phyloP scores from a whole-genome alignment of 2,888 invertebrate genomes.

The Scaptomyza polygonia region DNA sequence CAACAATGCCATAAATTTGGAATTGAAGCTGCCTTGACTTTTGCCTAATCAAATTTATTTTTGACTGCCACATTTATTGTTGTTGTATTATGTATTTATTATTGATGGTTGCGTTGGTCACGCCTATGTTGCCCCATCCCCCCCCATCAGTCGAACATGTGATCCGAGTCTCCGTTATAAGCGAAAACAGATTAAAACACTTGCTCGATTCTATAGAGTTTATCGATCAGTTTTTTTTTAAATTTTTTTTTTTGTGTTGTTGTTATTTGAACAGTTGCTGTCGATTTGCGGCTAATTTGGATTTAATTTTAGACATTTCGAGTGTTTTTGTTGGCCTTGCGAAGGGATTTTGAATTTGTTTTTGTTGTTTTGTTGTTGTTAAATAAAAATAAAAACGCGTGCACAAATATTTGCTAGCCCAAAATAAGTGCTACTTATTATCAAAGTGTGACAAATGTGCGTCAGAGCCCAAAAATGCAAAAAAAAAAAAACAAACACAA shows the following conservation, averaged over 20 bases:
- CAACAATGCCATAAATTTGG: conserved; percentile 26
- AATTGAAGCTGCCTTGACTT: conserved; percentile 57
- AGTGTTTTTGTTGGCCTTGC: conserved; percentile 41
- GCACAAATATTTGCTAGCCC: conserved; percentile 35
- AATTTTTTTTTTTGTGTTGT: too few species aligned
- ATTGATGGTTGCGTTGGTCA: conserved; percentile 55
- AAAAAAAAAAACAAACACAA: background rate
- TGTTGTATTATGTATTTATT: conserved; percentile 24
- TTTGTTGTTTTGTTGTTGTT: too few species aligned
- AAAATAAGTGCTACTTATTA: conserved; percentile 10
- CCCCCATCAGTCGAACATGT: too few species aligned
- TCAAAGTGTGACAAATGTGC: conserved; percentile 40
- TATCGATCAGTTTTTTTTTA: conserved; percentile 57
- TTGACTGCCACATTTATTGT: conserved; percentile 8
- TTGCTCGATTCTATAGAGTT: conserved; percentile 11
- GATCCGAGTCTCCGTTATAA: too few species aligned
- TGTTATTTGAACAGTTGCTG: conserved; percentile 65
- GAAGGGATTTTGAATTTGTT: conserved; percentile 27
- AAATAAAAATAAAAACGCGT: too few species aligned
- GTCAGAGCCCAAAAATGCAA: conserved; percentile 25
- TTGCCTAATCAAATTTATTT: conserved; percentile 52
- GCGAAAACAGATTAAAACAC: conserved; percentile 6
- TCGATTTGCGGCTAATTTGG: conserved; percentile 34
- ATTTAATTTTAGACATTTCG: conserved; percentile 65
- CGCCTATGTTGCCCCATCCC: conserved; percentile 24